phyloP scores from a whole-genome alignment of 2,888 invertebrate genomes.

The Petrolisthes cinctipes region DNA sequence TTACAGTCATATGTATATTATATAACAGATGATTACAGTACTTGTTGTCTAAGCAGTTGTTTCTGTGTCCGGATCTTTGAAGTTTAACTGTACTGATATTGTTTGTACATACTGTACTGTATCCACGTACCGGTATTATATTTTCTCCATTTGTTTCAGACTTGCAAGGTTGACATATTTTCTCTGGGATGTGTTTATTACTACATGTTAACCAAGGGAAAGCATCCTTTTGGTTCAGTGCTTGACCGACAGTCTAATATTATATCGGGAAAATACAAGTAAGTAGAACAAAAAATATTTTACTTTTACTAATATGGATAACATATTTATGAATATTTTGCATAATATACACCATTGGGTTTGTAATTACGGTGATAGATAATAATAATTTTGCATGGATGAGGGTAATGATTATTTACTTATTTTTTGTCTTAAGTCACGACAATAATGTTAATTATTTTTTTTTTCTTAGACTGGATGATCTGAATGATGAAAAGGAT shows the following conservation, averaged over 20 bases:
- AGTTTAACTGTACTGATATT: neutral
- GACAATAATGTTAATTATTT: neutral
- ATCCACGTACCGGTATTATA: neutral
- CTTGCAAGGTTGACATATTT: slow-evolving; percentile 94
- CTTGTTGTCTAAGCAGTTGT: neutral
- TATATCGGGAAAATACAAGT: slow-evolving; percentile 71
- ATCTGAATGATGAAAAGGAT: slow-evolving; percentile 72
- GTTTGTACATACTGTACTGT: neutral
- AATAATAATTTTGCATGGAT: neutral
- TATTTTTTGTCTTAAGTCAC: neutral
- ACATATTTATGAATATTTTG: too few relatives aligned
- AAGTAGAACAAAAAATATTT: slow-evolving; percentile 47
- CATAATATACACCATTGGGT: too few relatives aligned
- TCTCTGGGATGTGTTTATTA: slow-evolving; percentile 97
- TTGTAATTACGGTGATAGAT: neutral
- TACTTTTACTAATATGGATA: too few relatives aligned
- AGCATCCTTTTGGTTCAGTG: slow-evolving; percentile 93
- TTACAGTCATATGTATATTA: too few relatives aligned
- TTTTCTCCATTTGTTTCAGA: slow-evolving; percentile 73
- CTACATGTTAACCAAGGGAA: slow-evolving; percentile 89
- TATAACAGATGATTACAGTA: too few relatives aligned
- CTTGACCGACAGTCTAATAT: slow-evolving; percentile 93
- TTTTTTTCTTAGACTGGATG: slow-evolving; percentile 67
- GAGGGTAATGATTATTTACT: neutral
- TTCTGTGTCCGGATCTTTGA: neutral